Evolutionary conservation across 1,140 invertebrate genomes (phyloP).

Genomic region (Melipona quadrifasciata): DNA sequence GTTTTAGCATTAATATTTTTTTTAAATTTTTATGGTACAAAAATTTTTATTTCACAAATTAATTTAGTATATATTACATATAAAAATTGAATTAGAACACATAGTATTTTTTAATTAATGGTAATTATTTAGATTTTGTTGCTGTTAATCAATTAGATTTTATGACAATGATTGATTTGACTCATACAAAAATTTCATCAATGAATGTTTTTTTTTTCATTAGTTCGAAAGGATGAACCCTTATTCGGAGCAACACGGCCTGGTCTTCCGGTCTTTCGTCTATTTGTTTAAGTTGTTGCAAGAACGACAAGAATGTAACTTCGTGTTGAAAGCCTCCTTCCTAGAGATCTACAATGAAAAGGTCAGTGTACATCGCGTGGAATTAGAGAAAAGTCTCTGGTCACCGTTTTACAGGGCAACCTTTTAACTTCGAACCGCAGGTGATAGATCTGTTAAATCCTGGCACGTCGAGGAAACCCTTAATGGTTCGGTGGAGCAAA

Average conservation of each 20-base stretch:
- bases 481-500: slow-evolving; percentile 96
- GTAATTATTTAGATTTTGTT: neutral
- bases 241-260: slow-evolving; percentile 88
- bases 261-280: slow-evolving; percentile 94
- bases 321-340: slow-evolving; percentile 95
- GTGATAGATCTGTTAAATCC: slow-evolving; percentile 97
- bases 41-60: neutral
- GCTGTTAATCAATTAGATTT: too few relatives aligned
- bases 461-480: slow-evolving; percentile 89
- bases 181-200: neutral
- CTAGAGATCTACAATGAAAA: slow-evolving; percentile 98
- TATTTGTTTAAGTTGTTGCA: slow-evolving; percentile 93
- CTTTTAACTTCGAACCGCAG: slow-evolving; percentile 80
- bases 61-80: neutral
- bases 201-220: slow-evolving; percentile 25
- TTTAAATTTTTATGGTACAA: neutral
- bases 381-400: neutral
- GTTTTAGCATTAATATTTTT: neutral
- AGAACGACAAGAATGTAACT: slow-evolving; percentile 88
- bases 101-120: neutral
- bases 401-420: neutral
- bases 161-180: too few relatives aligned
- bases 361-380: slow-evolving; percentile 81
- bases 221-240: slow-evolving; percentile 87
- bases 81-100: neutral